These are phyloP conservation scores for Melanotaenia trifasciata DNA, from an alignment of 2,797 vertebrate species.

Conservation along the genomic window DNA sequence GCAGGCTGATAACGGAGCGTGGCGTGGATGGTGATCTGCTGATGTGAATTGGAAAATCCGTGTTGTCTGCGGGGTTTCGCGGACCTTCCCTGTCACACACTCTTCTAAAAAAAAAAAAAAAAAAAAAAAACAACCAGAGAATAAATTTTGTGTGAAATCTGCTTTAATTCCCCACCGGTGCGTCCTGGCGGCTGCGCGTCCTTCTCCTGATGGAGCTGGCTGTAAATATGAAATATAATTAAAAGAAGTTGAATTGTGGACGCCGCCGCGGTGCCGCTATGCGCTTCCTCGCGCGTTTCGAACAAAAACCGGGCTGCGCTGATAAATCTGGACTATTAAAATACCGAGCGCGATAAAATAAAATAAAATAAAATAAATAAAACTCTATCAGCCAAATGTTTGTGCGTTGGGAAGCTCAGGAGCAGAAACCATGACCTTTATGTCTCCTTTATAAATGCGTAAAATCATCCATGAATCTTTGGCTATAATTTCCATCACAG, in stretches of 20 bases:
- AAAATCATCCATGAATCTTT: too few species aligned
- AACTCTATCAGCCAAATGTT: background rate
- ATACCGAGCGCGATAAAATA: background rate
- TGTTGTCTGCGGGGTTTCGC: slow-evolving; percentile 24
- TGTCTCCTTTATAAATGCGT: background rate
- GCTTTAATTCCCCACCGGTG: background rate
- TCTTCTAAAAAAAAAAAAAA: background rate
- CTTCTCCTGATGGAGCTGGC: background rate
- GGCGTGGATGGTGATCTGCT: slow-evolving; percentile 1
- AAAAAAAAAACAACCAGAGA: too few species aligned
- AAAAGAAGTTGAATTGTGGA: background rate
- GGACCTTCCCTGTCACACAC: too few species aligned
- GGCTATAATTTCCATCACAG: too few species aligned
- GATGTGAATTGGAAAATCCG: slow-evolving; percentile 14
- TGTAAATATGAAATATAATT: background rate
- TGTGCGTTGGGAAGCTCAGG: background rate
- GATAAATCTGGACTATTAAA: background rate
- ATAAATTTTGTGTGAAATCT: background rate
- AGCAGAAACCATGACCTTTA: background rate
- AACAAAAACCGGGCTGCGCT: background rate
- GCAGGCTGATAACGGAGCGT: background rate
- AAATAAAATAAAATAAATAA: background rate
- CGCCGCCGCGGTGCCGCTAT: slow-evolving; percentile 14
- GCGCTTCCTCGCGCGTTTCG: slow-evolving; percentile 15
- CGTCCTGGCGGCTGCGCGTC: slow-evolving; percentile 4